These are phyloP conservation scores for Ariopsis seemanni DNA, from an alignment of 2,113 vertebrate species.

Conservation along the genomic window DNA sequence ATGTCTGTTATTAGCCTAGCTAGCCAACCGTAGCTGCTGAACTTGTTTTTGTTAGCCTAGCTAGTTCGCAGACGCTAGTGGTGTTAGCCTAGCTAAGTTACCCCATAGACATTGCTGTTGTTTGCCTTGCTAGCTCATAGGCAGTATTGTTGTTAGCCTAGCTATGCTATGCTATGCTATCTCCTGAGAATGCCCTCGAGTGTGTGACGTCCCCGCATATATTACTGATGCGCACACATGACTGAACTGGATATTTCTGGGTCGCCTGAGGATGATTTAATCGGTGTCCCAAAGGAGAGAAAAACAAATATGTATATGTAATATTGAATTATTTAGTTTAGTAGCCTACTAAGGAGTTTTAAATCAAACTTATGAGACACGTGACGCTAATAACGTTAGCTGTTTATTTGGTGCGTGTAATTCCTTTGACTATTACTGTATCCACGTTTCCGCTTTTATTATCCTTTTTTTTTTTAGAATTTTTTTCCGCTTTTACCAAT, in stretches of 20 bases:
- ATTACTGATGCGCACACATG: not conserved
- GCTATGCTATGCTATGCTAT: not conserved
- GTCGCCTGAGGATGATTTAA: not conserved
- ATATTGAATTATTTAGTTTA: not conserved
- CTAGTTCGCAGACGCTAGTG: not conserved
- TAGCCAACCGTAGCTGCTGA: not conserved
- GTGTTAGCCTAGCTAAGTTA: conserved; percentile 4
- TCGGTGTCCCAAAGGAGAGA: too few species aligned
- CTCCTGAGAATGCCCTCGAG: conserved; percentile 1
- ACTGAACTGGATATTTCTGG: not conserved
- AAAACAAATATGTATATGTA: not conserved
- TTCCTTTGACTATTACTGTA: not conserved
- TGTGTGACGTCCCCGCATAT: not conserved
- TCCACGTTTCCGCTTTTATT: not conserved
- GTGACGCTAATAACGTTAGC: not conserved
- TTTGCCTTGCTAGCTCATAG: not conserved
- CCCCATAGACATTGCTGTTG: not conserved
- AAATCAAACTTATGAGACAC: not conserved
- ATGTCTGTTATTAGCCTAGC: not conserved
- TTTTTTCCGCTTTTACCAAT: not conserved
- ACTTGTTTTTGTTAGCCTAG: not conserved
- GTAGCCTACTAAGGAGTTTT: not conserved
- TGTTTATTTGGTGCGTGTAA: conserved; percentile 3
- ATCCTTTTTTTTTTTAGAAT: too few species aligned
- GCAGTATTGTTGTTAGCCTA: not conserved